Percentiles rank a stretch among this genome's conserved stretches.
These are phyloP conservation scores for Hirtodrosophila confusa DNA, from an alignment of 2,888 invertebrate genomes.

Conservation along the genomic window DNA sequence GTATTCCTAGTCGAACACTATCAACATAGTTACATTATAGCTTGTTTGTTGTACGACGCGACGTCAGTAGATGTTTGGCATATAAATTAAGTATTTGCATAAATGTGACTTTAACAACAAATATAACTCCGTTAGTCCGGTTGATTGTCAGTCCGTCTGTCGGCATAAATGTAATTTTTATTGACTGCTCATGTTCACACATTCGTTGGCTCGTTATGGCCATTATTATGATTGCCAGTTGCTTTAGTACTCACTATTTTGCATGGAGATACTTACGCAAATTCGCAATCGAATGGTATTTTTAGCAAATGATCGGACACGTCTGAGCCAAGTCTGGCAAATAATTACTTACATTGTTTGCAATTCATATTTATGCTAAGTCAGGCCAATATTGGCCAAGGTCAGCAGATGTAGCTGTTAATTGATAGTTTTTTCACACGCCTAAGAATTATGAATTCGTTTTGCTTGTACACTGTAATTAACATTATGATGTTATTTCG, in stretches of 20 bases:
- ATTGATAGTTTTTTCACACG: slow-evolving; percentile 35
- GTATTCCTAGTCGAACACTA: too few relatives aligned
- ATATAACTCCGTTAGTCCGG: slow-evolving; percentile 24
- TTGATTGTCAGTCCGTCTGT: slow-evolving; percentile 14
- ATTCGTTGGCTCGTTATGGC: slow-evolving; percentile 51
- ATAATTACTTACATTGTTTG: slow-evolving; percentile 43
- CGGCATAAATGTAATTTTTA: slow-evolving; percentile 41
- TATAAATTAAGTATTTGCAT: slow-evolving; percentile 53
- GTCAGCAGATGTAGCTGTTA: slow-evolving; percentile 36
- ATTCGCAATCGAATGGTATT: slow-evolving; percentile 39
- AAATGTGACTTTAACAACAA: slow-evolving; percentile 34
- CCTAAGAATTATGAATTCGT: slow-evolving; percentile 13
- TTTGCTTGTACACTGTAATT: slow-evolving; percentile 8
- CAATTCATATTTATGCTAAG: slow-evolving; percentile 50
- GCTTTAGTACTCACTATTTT: slow-evolving; percentile 43
- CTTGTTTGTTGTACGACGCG: slow-evolving; percentile 8
- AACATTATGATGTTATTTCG: too few relatives aligned
- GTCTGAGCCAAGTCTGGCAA: slow-evolving; percentile 15
- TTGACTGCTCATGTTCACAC: slow-evolving; percentile 50
- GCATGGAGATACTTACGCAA: slow-evolving; percentile 54
- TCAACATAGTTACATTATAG: too few relatives aligned
- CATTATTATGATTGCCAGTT: slow-evolving; percentile 63
- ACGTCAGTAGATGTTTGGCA: slow-evolving; percentile 51
- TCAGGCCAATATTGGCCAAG: slow-evolving; percentile 59
- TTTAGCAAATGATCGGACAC: slow-evolving; percentile 17